Conservation (phyloP, 2,113 vertebrate genomes). For the Pristiophorus japonicus region DNA sequence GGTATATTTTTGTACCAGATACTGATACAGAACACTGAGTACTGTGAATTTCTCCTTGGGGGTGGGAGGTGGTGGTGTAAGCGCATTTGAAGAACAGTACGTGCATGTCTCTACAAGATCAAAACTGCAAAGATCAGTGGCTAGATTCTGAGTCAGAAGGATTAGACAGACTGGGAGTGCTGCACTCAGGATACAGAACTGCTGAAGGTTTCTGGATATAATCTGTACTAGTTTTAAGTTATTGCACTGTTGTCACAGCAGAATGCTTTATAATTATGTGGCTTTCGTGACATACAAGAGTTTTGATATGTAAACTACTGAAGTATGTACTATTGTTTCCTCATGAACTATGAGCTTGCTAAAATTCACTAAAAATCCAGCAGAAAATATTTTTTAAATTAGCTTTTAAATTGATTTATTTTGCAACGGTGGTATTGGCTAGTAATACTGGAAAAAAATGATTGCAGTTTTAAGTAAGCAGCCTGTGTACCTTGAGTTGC, state of each 20-base stretch:
- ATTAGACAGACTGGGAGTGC: neutral
- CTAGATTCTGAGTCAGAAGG: neutral
- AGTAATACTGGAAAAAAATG: neutral
- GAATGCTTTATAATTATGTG: neutral
- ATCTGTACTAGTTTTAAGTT: neutral
- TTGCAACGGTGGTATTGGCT: neutral
- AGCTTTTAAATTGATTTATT: neutral
- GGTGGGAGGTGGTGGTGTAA: neutral
- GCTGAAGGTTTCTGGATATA: conserved; percentile 15
- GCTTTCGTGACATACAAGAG: neutral
- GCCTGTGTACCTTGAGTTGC: neutral
- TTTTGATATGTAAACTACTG: conserved; percentile 3
- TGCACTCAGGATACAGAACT: neutral
- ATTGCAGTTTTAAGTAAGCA: neutral
- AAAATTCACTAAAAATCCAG: neutral
- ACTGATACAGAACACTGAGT: neutral
- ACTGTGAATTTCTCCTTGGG: neutral
- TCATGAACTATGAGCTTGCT: neutral
- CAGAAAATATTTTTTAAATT: neutral
- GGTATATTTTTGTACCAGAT: neutral
- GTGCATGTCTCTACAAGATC: neutral
- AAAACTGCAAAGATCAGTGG: conserved; percentile 6
- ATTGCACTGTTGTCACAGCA: neutral
- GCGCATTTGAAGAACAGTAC: neutral
- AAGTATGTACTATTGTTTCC: neutral